Base-by-base conservation (phyloP, 2,797 vertebrate species). In the Momotus momota region DNA sequence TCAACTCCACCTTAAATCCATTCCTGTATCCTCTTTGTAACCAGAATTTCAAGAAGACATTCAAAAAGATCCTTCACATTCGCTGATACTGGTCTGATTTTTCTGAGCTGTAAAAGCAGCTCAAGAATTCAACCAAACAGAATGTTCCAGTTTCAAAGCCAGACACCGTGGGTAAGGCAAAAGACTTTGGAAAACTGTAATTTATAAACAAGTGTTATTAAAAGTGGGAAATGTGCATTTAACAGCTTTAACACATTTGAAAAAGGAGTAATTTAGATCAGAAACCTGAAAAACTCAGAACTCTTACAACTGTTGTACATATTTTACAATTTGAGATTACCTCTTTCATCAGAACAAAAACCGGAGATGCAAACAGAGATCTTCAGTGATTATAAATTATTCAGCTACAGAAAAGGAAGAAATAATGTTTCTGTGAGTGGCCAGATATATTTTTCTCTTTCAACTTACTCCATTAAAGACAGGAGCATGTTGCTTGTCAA, bases 21-120 rank as follows among this genome's bases (percentile, higher is more conserved):
- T 99, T 99, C 86, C 99, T 99, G 75, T 99, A 99, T 54, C 99
- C 99, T 2, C 97, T 99, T 54, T 99, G 99, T 94, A 99, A 99
- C 17, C 98, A 99, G 29, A 99, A 99, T 88, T 99, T 99, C 96
- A 99, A 99, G 97, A 98, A 98, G 90, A 99, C 99, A 22, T 99
- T 99, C 95, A 99, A 98, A 98, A 99, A 97, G 85, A 98, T 99
- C 73, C 97, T 99, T 79, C 98, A 97, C 77, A 98, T 98, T 58
- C 96, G 10, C 16, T 96, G 94, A 92, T 88, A 92, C 0, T 16
- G 23, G 16, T 7, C 49, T 49, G 51, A 9, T 6, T 43, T 54
- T 67, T 57, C 46, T 26, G 14, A 67, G 31, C 40, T 69, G 11
- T 25, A 60, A 51, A 35, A 8, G 78, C 31, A 65, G 43, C 62